A percentile compares a stretch with the other conserved stretches of the same genome.
Conservation (phyloP, 2,797 vertebrate genomes). For the Buceros bicornis region DNA sequence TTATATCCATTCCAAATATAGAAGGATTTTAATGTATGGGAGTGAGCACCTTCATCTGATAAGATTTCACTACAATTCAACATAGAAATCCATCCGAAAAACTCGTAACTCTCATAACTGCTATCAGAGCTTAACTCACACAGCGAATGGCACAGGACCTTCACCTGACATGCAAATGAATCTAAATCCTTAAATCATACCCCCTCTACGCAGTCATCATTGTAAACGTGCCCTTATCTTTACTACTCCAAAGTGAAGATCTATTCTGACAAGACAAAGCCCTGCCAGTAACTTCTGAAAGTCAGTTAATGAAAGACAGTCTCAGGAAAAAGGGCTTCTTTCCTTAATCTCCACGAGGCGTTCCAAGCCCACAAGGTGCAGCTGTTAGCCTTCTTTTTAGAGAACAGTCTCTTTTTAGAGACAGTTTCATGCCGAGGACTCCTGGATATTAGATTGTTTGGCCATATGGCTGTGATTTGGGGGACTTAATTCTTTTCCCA, state of each 20-base stretch:
- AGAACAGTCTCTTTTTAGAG: background rate
- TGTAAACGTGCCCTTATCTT: background rate
- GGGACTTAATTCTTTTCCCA: background rate
- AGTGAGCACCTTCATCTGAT: background rate
- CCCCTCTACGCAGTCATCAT: background rate
- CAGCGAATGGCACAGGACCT: background rate
- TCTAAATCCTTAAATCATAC: conserved; percentile 16
- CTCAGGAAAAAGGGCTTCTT: background rate
- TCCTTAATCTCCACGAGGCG: background rate
- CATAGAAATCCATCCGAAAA: background rate
- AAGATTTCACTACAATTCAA: conserved; percentile 7
- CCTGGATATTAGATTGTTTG: background rate
- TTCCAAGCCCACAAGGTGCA: conserved; percentile 38
- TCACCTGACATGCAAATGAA: conserved; percentile 9
- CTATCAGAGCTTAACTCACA: conserved; percentile 8
- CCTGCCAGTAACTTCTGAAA: background rate
- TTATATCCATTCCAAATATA: background rate
- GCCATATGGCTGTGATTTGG: background rate
- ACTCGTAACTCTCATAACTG: background rate
- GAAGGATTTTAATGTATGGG: conserved; percentile 11
- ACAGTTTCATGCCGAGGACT: background rate
- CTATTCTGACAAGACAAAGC: background rate
- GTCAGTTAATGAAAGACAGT: background rate
- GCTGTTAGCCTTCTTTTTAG: background rate
- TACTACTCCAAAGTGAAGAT: background rate